Conservation (phyloP, 2,113 vertebrate genomes). For the Pseudopipra pipra region DNA sequence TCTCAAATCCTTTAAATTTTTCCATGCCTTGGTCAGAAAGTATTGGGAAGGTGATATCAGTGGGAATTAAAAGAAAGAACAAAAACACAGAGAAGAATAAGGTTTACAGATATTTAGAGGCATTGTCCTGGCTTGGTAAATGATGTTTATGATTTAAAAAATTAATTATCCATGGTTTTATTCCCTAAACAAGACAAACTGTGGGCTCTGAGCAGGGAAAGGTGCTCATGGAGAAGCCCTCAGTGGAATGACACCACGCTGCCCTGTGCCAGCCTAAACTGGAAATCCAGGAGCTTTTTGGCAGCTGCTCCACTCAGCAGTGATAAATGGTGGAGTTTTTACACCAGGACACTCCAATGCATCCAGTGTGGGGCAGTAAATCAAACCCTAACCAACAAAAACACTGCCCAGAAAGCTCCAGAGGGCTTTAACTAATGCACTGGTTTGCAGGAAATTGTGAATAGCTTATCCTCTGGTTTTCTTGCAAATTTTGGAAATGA, state of each 20-base stretch:
- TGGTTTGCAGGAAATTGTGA: neutral
- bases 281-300: neutral
- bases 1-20: neutral
- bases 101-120: neutral
- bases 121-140: neutral
- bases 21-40: neutral
- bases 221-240: neutral
- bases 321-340: neutral
- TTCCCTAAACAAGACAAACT: neutral
- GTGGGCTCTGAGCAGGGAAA: no score
- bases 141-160: neutral
- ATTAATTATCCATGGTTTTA: neutral
- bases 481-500: neutral
- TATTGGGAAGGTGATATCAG: neutral
- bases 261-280: neutral
- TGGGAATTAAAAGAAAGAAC: neutral
- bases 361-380: neutral
- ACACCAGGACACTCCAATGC: neutral
- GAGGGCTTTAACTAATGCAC: neutral
- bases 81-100: neutral
- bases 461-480: neutral
- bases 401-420: neutral
- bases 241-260: neutral
- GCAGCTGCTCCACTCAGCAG: neutral
- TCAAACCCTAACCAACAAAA: neutral